A percentile compares a stretch with the other conserved stretches of the same genome.
These are phyloP conservation scores for Drosophila borborema DNA, from an alignment of 2,888 invertebrate genomes.

Conservation along the genomic window DNA sequence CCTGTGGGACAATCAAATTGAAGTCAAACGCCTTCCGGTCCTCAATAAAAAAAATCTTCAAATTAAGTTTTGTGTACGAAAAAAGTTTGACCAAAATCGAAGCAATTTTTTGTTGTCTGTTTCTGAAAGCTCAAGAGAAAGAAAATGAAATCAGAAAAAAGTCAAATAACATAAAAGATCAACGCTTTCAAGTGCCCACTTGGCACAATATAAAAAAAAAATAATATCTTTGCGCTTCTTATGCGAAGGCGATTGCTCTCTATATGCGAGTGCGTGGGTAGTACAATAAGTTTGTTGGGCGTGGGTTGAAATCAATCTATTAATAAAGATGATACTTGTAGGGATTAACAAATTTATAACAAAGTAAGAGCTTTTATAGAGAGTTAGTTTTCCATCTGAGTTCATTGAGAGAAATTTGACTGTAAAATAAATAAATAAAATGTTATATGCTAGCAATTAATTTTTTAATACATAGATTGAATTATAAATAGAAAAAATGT, in stretches of 20 bases:
- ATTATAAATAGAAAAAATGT: too few species aligned
- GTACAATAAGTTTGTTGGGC: conserved; percentile 34
- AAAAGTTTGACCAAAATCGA: conserved; percentile 74
- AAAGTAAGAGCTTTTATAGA: neutral
- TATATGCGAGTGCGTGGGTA: conserved; percentile 33
- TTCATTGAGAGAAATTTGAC: neutral
- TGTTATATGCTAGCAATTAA: neutral
- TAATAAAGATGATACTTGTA: neutral
- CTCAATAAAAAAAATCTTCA: conserved; percentile 74
- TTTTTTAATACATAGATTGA: too few species aligned
- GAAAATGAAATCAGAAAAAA: conserved; percentile 56
- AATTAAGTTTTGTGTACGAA: conserved; percentile 69
- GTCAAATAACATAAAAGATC: conserved; percentile 52
- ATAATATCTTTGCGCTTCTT: conserved; percentile 53
- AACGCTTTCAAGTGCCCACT: conserved; percentile 78
- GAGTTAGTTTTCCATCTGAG: neutral
- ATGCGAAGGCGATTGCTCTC: conserved; percentile 44
- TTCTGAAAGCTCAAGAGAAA: conserved; percentile 52
- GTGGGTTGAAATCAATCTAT: conserved; percentile 11
- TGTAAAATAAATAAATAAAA: neutral
- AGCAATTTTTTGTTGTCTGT: conserved; percentile 61
- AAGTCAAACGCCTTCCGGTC: conserved; percentile 67
- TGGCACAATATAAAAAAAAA: conserved; percentile 63
- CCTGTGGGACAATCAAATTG: conserved; percentile 68
- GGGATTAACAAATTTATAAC: neutral